These are phyloP conservation scores for Cherax quadricarinatus DNA, from an alignment of 1,140 invertebrate genomes.

Conservation along the genomic window DNA sequence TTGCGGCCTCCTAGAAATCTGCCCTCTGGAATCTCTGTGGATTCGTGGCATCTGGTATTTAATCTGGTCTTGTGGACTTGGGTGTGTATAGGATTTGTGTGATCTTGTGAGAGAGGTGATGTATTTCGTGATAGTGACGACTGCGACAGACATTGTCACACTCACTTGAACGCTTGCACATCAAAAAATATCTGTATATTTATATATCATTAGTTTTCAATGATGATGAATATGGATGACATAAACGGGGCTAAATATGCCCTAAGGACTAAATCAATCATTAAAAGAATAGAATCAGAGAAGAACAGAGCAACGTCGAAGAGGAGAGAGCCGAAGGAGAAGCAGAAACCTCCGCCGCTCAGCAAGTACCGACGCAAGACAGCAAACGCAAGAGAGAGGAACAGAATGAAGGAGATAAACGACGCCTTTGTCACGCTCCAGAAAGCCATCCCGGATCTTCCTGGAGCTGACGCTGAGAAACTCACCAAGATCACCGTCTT, in stretches of 20 bases:
- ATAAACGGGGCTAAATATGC: slow-evolving; percentile 78
- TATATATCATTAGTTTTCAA: too few species aligned
- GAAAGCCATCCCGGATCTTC: slow-evolving; percentile 83
- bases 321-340: slow-evolving; percentile 78
- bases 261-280: slow-evolving; percentile 78
- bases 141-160: background rate
- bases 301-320: slow-evolving; percentile 74
- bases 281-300: slow-evolving; percentile 79
- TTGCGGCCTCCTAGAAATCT: slow-evolving; percentile 1
- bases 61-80: background rate
- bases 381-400: slow-evolving; percentile 90
- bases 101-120: background rate
- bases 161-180: background rate
- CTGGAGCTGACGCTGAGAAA: slow-evolving; percentile 81
- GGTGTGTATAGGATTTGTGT: background rate
- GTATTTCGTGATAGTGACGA: background rate
- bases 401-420: slow-evolving; percentile 92
- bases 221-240: slow-evolving; percentile 42
- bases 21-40: background rate
- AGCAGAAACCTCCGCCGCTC: slow-evolving; percentile 86
- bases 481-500: slow-evolving; percentile 93
- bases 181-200: too few species aligned
- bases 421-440: slow-evolving; percentile 89
- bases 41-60: background rate
- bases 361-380: slow-evolving; percentile 93